These are phyloP conservation scores for Drosophila hamatofila DNA, from an alignment of 2,888 invertebrate genomes.

Conservation along the genomic window DNA sequence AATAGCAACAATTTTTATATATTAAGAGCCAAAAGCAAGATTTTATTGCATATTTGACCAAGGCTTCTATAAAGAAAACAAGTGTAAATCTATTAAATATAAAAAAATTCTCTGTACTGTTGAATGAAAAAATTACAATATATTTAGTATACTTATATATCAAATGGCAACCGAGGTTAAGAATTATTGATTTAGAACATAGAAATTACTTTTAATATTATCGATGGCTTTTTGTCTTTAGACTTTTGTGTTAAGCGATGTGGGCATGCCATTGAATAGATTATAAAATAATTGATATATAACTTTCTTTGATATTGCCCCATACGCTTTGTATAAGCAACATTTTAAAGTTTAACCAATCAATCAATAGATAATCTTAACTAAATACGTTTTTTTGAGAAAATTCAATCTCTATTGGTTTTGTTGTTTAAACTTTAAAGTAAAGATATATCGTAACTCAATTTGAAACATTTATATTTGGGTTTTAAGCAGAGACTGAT, in stretches of 20 bases:
- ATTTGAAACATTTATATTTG: constrained; percentile 41
- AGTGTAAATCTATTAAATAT: no score
- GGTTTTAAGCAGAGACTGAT: constrained; percentile 68
- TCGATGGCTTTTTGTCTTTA: constrained; percentile 20
- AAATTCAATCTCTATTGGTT: constrained; percentile 3
- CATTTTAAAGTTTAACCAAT: constrained; percentile 10
- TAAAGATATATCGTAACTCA: constrained; percentile 13
- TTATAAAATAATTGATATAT: background rate
- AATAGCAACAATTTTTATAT: background rate
- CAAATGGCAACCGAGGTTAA: background rate
- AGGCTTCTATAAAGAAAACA: no score
- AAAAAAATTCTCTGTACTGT: no score
- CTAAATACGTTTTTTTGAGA: background rate
- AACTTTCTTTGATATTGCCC: constrained; percentile 17
- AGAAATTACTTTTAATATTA: background rate
- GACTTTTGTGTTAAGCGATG: constrained; percentile 9
- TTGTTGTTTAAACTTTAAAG: constrained; percentile 22
- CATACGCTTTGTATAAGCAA: constrained; percentile 11
- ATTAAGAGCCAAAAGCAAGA: background rate
- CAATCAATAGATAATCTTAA: constrained; percentile 4
- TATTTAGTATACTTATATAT: background rate
- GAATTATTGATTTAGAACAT: background rate
- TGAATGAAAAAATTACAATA: background rate
- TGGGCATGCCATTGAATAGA: constrained; percentile 15
- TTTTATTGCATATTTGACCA: background rate